Percentiles rank a stretch among this genome's conserved stretches.
phyloP scores from a whole-genome alignment of 2,797 vertebrate species.

The Brotogeris chrysoptera region DNA sequence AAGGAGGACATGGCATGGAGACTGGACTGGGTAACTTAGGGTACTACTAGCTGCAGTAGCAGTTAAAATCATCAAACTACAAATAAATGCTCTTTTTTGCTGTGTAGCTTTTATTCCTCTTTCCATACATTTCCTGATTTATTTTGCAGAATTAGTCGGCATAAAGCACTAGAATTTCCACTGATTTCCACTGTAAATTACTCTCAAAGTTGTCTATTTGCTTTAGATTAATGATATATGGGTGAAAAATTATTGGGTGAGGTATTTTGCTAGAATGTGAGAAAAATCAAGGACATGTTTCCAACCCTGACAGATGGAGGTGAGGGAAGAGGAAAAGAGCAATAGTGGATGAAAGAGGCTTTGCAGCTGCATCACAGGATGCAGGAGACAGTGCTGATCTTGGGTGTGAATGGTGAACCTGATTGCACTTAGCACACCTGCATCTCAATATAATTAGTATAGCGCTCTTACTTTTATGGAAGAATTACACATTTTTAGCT shows the following conservation, averaged over 20 bases:
- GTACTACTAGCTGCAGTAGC: background rate
- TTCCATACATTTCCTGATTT: background rate
- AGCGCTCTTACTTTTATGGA: background rate
- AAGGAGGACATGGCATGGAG: background rate
- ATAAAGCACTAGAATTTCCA: background rate
- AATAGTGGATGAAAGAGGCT: background rate
- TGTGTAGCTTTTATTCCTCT: background rate
- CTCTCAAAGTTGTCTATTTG: background rate
- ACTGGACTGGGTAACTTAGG: background rate
- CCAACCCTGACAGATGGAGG: background rate
- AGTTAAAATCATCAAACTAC: background rate
- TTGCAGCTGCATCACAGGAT: slow-evolving; percentile 1
- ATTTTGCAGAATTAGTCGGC: background rate
- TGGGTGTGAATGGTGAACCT: background rate
- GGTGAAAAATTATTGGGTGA: background rate
- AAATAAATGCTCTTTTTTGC: background rate
- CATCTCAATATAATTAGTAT: background rate
- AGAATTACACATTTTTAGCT: background rate
- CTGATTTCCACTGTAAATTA: background rate
- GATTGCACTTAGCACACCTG: slow-evolving; percentile 14
- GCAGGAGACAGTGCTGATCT: background rate
- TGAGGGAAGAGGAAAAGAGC: background rate
- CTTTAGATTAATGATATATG: background rate
- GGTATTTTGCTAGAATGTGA: background rate
- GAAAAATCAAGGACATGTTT: background rate